Evolutionary conservation across 1,140 invertebrate species (phyloP).

Genomic region (Drosophila pallidifrons): DNA sequence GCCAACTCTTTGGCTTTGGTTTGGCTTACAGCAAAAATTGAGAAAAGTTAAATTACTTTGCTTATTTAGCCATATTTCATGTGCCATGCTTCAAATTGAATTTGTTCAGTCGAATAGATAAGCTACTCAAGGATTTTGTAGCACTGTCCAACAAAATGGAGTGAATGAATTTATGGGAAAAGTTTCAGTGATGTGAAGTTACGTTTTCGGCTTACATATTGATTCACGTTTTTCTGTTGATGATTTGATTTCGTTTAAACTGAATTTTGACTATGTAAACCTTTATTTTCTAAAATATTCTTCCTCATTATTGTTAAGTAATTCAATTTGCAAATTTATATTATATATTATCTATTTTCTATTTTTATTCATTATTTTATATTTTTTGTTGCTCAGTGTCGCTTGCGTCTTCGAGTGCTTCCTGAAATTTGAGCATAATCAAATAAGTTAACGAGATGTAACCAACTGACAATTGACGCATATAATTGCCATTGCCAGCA

Average conservation of each 20-base stretch:
- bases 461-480: conserved; percentile 77
- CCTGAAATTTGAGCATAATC: conserved; percentile 73
- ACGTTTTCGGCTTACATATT: too few relatives aligned
- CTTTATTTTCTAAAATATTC: too few relatives aligned
- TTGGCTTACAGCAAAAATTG: conserved; percentile 56
- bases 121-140: conserved; percentile 12
- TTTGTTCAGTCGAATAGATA: conserved; percentile 35
- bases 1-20: conserved; percentile 47
- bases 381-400: neutral
- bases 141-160: conserved; percentile 5
- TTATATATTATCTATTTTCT: neutral
- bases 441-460: conserved; percentile 78
- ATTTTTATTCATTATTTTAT: neutral
- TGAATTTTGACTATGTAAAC: too few relatives aligned
- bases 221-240: too few relatives aligned
- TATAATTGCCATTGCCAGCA: conserved; percentile 66
- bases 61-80: conserved; percentile 55
- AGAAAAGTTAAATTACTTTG: conserved; percentile 79
- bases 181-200: too few relatives aligned
- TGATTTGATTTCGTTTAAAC: too few relatives aligned
- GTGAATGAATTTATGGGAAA: neutral
- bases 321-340: too few relatives aligned
- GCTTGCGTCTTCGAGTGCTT: conserved; percentile 13
- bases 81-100: conserved; percentile 45
- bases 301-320: too few relatives aligned